These are phyloP conservation scores for Barnardius zonarius DNA, from an alignment of 2,113 vertebrate genomes.

Conservation along the genomic window DNA sequence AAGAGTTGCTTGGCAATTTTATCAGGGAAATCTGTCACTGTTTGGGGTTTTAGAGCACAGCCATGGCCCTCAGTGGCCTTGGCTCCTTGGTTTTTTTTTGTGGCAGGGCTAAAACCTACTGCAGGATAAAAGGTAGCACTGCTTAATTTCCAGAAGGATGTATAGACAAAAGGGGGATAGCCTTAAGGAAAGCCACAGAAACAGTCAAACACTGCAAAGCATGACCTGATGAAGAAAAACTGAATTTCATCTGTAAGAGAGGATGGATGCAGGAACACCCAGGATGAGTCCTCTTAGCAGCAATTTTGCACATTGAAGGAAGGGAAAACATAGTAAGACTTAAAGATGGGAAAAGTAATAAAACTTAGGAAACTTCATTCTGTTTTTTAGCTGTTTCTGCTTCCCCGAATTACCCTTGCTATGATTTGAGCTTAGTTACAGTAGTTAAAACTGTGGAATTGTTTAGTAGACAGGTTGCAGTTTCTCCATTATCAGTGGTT, in stretches of 20 bases:
- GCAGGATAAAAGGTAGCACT: not conserved
- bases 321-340: not conserved
- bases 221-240: not conserved
- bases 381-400: not conserved
- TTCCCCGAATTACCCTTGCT: not conserved
- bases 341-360: not conserved
- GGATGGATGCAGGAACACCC: not conserved
- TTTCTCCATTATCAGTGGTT: not conserved
- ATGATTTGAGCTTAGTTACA: not conserved
- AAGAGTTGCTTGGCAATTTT: not conserved
- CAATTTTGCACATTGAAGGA: not conserved
- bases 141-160: not conserved
- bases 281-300: not conserved
- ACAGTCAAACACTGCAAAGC: not conserved
- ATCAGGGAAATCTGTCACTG: not conserved
- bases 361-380: not conserved
- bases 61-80: not conserved
- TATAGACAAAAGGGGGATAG: not conserved
- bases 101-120: not conserved
- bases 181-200: not conserved
- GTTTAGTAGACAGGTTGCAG: not conserved
- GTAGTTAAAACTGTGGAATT: not conserved
- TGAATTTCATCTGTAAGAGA: not conserved
- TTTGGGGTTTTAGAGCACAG: not conserved
- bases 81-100: not conserved